These are phyloP conservation scores for Synanthedon formicaeformis DNA, from an alignment of 2,888 invertebrate genomes.

Conservation along the genomic window DNA sequence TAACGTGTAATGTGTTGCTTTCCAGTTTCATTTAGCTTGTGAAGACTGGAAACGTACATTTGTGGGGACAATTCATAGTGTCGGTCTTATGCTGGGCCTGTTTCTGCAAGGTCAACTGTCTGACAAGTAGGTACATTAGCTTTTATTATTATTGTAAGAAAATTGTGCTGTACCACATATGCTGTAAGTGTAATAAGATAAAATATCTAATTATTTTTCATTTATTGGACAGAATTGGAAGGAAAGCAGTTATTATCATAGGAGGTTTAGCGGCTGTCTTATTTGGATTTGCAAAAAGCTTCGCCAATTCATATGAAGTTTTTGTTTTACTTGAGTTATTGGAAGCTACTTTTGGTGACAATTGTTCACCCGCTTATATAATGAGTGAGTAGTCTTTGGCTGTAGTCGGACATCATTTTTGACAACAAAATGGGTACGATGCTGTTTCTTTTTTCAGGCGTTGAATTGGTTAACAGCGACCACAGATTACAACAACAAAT, in stretches of 20 bases:
- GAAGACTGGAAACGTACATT: constrained; percentile 53
- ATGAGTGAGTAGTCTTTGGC: constrained; percentile 12
- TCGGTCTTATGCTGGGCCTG: constrained; percentile 67
- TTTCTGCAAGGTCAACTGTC: constrained; percentile 68
- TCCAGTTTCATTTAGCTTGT: constrained; percentile 23
- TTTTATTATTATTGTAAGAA: neutral
- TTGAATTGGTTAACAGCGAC: constrained; percentile 39
- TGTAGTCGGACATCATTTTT: neutral
- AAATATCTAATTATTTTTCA: too few relatives aligned
- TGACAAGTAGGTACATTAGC: constrained; percentile 36
- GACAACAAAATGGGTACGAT: neutral
- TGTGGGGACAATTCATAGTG: constrained; percentile 62
- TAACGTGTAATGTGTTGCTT: neutral
- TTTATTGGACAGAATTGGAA: constrained; percentile 45
- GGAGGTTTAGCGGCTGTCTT: constrained; percentile 60
- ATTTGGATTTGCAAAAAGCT: constrained; percentile 65
- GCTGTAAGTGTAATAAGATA: too few relatives aligned
- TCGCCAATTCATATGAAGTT: constrained; percentile 63
- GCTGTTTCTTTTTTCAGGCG: constrained; percentile 23
- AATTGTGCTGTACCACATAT: too few relatives aligned
- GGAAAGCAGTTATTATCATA: constrained; percentile 61
- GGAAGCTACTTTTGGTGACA: constrained; percentile 49
- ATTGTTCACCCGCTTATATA: constrained; percentile 20
- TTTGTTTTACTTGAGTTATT: constrained; percentile 66
- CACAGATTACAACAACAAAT: constrained; percentile 21